Conservation (phyloP, 2,113 vertebrate species). For the Passer domesticus region DNA sequence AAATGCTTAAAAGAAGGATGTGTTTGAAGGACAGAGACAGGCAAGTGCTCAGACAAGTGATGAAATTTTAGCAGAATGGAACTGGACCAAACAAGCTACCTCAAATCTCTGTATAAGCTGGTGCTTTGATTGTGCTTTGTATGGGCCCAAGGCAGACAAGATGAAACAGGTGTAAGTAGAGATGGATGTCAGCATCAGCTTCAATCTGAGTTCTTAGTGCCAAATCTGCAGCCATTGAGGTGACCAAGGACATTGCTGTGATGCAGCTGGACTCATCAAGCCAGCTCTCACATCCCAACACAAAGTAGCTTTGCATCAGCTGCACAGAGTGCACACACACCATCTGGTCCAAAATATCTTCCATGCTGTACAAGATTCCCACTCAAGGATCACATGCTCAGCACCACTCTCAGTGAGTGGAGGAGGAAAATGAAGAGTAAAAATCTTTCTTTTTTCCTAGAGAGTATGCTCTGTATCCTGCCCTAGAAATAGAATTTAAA, state of each 20-base stretch:
- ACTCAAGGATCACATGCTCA: background rate
- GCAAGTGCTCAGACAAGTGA: background rate
- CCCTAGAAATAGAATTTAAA: background rate
- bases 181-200: background rate
- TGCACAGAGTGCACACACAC: background rate
- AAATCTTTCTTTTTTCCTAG: background rate
- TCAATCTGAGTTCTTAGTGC: background rate
- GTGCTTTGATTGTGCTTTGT: background rate
- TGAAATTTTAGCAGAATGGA: background rate
- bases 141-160: background rate
- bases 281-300: background rate
- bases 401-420: background rate
- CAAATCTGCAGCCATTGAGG: background rate
- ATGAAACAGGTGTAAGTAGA: background rate
- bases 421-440: background rate
- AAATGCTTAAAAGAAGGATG: background rate
- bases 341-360: background rate
- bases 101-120: background rate
- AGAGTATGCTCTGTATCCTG: background rate
- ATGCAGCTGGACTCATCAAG: background rate
- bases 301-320: background rate
- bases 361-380: background rate
- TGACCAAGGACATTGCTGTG: background rate
- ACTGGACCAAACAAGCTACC: background rate
- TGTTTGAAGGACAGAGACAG: background rate